phyloP scores from a whole-genome alignment of 2,113 vertebrate species.

The Coturnix japonica region DNA sequence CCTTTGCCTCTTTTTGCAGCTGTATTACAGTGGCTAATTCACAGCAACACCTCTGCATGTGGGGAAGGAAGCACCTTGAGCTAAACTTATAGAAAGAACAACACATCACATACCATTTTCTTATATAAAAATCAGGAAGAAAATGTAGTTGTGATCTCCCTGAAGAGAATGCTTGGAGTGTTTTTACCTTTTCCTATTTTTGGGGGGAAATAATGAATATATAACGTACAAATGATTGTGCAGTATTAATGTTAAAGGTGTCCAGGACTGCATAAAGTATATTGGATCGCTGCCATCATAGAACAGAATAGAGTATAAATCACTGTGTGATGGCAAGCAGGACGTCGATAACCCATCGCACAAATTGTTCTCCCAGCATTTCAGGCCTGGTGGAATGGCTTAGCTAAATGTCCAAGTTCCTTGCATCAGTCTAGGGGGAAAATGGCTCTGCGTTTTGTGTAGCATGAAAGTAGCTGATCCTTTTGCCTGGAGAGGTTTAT shows the following conservation, averaged over 20 bases:
- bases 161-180: not conserved
- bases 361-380: not conserved
- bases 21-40: not conserved
- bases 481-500: not conserved
- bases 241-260: not conserved
- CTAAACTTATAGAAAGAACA: not conserved
- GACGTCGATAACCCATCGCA: not conserved
- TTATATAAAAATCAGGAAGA: not conserved
- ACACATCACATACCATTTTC: not conserved
- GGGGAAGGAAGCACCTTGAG: not conserved
- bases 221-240: not conserved
- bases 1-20: not conserved
- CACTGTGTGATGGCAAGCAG: not conserved
- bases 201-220: not conserved
- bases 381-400: not conserved
- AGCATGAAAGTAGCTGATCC: not conserved
- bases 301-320: not conserved
- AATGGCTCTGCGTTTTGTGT: not conserved
- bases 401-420: not conserved
- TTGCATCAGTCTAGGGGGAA: not conserved
- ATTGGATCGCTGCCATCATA: not conserved
- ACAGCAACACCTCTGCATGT: accelerated
- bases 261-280: not conserved
- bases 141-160: not conserved
- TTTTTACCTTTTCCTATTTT: not conserved